A percentile compares a stretch with the other conserved stretches of the same genome.
These are phyloP conservation scores for Erannis defoliaria DNA, from an alignment of 2,888 invertebrate species.

Conservation along the genomic window DNA sequence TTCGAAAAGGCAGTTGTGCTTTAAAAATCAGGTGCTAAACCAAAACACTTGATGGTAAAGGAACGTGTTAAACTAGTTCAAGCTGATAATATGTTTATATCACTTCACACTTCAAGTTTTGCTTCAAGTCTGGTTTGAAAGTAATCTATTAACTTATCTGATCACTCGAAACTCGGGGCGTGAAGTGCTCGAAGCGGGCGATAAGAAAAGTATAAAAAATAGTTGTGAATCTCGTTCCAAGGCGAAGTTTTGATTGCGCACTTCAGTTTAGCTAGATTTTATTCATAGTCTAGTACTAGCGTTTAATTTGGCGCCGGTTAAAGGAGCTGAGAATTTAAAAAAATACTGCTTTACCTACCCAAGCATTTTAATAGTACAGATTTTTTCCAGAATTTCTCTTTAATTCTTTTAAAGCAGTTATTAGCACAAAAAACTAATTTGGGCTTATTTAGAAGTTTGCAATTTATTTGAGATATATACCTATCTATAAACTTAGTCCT, in stretches of 20 bases:
- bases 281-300: conserved; percentile 31
- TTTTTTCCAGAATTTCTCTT: background rate
- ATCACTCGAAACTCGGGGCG: conserved; percentile 56
- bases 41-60: conserved; percentile 43
- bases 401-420: too few species aligned
- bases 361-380: too few species aligned
- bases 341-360: conserved; percentile 1
- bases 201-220: conserved; percentile 41
- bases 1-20: conserved; percentile 30
- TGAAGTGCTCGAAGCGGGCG: conserved; percentile 48
- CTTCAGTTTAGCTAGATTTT: conserved; percentile 40
- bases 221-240: conserved; percentile 31
- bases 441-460: too few species aligned
- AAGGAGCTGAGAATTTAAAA: conserved; percentile 25
- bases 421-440: too few species aligned
- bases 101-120: conserved; percentile 48
- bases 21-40: conserved; percentile 45
- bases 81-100: conserved; percentile 45
- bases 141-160: conserved; percentile 59
- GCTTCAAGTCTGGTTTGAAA: conserved; percentile 50
- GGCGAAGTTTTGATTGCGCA: conserved; percentile 45
- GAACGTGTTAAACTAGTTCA: conserved; percentile 42
- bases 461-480: too few species aligned
- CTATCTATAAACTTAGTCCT: too few species aligned
- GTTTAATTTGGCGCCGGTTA: conserved; percentile 33